phyloP scores from a whole-genome alignment of 2,113 vertebrate genomes.

The Coregonus clupeaformis region DNA sequence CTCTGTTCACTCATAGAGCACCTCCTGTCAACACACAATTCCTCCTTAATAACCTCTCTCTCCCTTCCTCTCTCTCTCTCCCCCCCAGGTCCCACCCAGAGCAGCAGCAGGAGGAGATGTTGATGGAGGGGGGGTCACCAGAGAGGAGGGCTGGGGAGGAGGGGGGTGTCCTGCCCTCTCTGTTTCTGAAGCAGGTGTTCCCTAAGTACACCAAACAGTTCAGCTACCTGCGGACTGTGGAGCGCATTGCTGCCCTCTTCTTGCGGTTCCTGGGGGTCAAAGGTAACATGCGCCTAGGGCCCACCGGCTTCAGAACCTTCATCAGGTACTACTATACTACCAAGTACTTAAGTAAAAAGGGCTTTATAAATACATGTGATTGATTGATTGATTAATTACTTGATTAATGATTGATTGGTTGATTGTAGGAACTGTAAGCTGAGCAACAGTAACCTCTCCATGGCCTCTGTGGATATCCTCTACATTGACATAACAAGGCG shows the following conservation, averaged over 20 bases:
- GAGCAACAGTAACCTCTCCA: slow-evolving; percentile 86
- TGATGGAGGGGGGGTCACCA: not conserved
- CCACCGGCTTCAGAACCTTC: slow-evolving; percentile 92
- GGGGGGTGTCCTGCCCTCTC: slow-evolving; percentile 72
- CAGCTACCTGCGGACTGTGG: slow-evolving; percentile 83
- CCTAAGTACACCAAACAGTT: slow-evolving; percentile 94
- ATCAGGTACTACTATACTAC: slow-evolving; percentile 76
- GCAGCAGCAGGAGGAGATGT: slow-evolving; percentile 49
- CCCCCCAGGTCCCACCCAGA: slow-evolving; percentile 60
- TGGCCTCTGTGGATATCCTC: slow-evolving; percentile 93
- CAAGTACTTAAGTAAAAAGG: no score
- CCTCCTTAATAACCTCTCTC: not conserved
- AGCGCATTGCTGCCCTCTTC: slow-evolving; percentile 85
- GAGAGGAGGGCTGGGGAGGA: slow-evolving; percentile 35
- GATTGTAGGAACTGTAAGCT: slow-evolving; percentile 86
- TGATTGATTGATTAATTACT: no score
- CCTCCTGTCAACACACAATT: no score
- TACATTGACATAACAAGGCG: slow-evolving; percentile 95
- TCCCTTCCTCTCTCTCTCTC: not conserved
- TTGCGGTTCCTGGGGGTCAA: slow-evolving; percentile 94
- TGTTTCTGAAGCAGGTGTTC: slow-evolving; percentile 94
- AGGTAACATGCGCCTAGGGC: slow-evolving; percentile 87
- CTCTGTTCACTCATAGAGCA: no score
- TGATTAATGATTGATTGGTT: slow-evolving; percentile 12
- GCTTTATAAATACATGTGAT: no score